A percentile compares a stretch with the other conserved stretches of the same genome.
Evolutionary conservation across 1,140 invertebrate genomes (phyloP).

Genomic region (Episyrphus balteatus): DNA sequence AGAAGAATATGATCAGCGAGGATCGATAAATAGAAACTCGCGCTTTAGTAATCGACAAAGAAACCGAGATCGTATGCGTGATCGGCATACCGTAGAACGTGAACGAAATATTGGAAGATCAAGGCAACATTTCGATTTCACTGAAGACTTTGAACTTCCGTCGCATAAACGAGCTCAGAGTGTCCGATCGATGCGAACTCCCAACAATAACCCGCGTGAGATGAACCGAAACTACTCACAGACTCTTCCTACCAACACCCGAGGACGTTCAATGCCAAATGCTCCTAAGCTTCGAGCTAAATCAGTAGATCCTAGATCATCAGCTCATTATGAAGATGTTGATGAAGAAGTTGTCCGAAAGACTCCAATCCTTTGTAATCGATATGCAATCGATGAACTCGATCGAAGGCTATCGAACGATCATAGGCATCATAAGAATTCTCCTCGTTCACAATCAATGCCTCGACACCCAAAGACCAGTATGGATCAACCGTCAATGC

Average conservation of each 20-base stretch:
- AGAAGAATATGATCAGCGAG: slow-evolving; percentile 11
- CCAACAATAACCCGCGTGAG: slow-evolving; percentile 18
- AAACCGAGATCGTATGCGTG: slow-evolving; percentile 25
- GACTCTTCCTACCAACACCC: slow-evolving; percentile 9
- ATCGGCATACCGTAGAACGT: slow-evolving; percentile 33
- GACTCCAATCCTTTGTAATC: slow-evolving; percentile 57
- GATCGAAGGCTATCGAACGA: too few relatives aligned
- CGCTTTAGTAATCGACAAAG: slow-evolving; percentile 40
- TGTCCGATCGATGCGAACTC: slow-evolving; percentile 24
- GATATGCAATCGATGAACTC: slow-evolving; percentile 50
- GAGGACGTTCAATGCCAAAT: slow-evolving; percentile 14
- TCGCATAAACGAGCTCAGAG: slow-evolving; percentile 22
- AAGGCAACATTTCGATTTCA: slow-evolving; percentile 14
- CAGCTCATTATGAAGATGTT: slow-evolving; percentile 28
- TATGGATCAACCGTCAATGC: not conserved
- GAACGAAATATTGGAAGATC: slow-evolving; percentile 23
- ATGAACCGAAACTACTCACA: slow-evolving; percentile 23
- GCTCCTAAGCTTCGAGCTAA: slow-evolving; percentile 15
- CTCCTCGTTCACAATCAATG: too few relatives aligned
- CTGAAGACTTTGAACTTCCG: slow-evolving; percentile 18
- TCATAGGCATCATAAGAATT: too few relatives aligned
- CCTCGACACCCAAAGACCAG: too few relatives aligned
- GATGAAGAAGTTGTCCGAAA: slow-evolving; percentile 37
- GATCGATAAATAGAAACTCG: slow-evolving; percentile 36
- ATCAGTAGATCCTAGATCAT: slow-evolving; percentile 30